A percentile compares a stretch with the other conserved stretches of the same genome.
Conservation (phyloP, 2,797 vertebrate species). For the Dicrostonyx torquatus region DNA sequence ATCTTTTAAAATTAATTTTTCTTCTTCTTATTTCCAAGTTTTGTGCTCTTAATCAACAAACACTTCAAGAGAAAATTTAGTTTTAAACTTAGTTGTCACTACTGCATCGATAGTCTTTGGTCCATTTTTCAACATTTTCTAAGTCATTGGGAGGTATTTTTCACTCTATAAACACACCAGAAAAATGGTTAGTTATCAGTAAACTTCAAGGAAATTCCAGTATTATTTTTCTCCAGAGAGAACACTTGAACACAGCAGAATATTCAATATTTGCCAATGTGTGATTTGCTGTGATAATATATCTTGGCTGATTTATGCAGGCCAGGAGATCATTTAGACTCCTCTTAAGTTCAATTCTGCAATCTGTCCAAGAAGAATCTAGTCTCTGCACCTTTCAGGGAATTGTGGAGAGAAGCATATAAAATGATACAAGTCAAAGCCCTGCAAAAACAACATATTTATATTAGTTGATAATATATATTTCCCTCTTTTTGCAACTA, state of each 20-base stretch:
- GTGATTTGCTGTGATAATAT: neutral
- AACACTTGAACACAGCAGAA: neutral
- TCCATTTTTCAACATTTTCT: neutral
- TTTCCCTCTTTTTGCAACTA: neutral
- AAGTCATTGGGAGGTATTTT: neutral
- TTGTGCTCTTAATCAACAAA: neutral
- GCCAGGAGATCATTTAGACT: neutral
- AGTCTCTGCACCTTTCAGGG: neutral
- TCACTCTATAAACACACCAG: neutral
- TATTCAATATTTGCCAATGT: neutral
- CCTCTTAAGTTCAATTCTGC: neutral
- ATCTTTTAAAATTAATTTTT: neutral
- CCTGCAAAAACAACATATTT: neutral
- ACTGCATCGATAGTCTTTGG: neutral
- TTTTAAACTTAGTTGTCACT: neutral
- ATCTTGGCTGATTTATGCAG: constrained; percentile 26
- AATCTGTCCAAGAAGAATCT: neutral
- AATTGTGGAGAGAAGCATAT: neutral
- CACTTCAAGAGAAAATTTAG: neutral
- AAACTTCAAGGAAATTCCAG: constrained; percentile 30
- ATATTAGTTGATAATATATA: neutral
- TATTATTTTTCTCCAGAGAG: constrained; percentile 7
- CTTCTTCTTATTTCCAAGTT: neutral
- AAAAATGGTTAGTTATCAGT: neutral
- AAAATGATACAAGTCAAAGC: neutral